These are phyloP conservation scores for Melinopterus prodromus DNA, from an alignment of 2,888 invertebrate species.

Conservation along the genomic window DNA sequence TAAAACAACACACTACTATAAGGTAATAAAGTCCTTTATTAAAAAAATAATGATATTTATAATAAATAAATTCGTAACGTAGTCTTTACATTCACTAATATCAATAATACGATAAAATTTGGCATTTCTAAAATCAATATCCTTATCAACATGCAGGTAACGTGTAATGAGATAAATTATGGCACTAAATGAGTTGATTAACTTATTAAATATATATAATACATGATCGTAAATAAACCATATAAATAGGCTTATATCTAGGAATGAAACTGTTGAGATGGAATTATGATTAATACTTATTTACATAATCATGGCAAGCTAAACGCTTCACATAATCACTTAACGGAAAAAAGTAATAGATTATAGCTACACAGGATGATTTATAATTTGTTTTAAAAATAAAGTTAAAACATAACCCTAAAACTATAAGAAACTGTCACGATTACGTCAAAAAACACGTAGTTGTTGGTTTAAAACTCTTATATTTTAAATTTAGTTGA, in stretches of 20 bases:
- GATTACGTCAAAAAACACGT: too few species aligned
- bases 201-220: background rate
- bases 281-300: slow-evolving; percentile 7
- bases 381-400: too few species aligned
- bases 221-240: background rate
- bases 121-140: slow-evolving; percentile 8
- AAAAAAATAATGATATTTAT: slow-evolving; percentile 10
- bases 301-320: background rate
- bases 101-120: slow-evolving; percentile 18
- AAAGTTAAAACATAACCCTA: too few species aligned
- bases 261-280: background rate
- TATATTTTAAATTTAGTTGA: too few species aligned
- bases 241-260: background rate
- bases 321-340: background rate
- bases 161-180: background rate
- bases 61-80: slow-evolving; percentile 12
- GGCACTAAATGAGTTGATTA: background rate
- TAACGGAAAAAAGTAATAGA: background rate
- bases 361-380: too few species aligned
- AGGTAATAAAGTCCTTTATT: slow-evolving; percentile 9
- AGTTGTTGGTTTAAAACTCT: too few species aligned
- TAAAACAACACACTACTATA: background rate
- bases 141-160: background rate
- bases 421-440: too few species aligned
- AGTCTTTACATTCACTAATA: background rate